Base-by-base conservation (phyloP, 1,140 invertebrate genomes). In the Sarcophaga peregrina region DNA sequence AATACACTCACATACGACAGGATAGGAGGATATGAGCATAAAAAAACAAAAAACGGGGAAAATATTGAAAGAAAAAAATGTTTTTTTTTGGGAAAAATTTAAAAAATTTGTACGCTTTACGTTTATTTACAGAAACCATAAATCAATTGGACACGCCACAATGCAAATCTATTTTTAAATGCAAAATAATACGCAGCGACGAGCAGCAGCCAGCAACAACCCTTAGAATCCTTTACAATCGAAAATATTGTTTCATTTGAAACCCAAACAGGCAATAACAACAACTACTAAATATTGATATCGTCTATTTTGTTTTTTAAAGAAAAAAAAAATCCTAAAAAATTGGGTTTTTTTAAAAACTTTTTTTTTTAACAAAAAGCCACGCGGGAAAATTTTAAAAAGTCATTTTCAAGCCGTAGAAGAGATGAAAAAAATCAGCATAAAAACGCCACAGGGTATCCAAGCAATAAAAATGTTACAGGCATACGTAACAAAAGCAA, bases 161-260 rank as follows among this genome's bases (percentile, higher is more conserved):
- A 82, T 82, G 82, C 82, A 82, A 82, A 82, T 82, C 82, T 75
- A 82, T 76, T 76, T 82, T 82, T 82, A 82, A 82, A 82, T 82
- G 82, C 82, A 46, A 82, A 82, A 82, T 82, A 82, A 82, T 82
- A 82, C 37, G 82, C 47, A 76, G 74, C 74, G 74, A 76, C 17
- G 15, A 68, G 62, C 17, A 17, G 20, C 20, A 11, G 15, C 13
- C 62, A 68, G 25, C 54, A 50, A 80, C 78, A 80, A 48, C 78
- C 78, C 78, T 80, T 50, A 48, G n/a, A 9, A 82, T 37, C 80
- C 50, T 13, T 11, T 10, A 75, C 73, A 37, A 13, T 37, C 25
- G 25, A 37, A 37, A 37, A 37, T 37, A 37, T 37, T 37, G 25
- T 37, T 37, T 2, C 25, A 37, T 37, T 37, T 20, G 17, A 68